Percentiles rank a stretch among this genome's conserved stretches.
Conservation (phyloP, 2,797 vertebrate genomes). For the Atherinosoma microstoma region DNA sequence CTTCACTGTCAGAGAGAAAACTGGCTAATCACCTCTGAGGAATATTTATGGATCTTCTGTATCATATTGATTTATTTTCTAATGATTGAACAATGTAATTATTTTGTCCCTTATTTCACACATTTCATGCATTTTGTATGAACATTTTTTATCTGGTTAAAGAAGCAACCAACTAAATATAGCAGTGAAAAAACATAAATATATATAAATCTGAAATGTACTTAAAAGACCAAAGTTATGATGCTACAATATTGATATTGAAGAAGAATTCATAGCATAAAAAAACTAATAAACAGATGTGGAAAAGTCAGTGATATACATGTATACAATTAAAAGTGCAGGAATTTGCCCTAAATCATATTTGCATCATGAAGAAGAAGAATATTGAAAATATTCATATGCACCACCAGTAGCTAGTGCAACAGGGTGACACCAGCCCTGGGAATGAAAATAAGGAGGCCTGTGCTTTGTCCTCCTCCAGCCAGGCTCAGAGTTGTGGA, state of each 20-base stretch:
- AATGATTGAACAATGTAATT: no score
- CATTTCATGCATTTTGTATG: no score
- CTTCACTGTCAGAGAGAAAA: no score
- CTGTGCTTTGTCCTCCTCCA: constrained; percentile 36
- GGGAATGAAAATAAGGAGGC: constrained; percentile 57
- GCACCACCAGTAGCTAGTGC: constrained; percentile 44
- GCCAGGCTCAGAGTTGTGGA: constrained; percentile 46
- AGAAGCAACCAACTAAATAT: not conserved
- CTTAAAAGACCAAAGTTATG: no score
- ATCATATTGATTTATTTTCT: no score
- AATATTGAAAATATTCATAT: constrained; percentile 2
- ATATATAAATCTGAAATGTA: not conserved
- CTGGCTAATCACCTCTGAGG: no score
- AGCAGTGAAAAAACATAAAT: no score
- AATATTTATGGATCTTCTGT: no score
- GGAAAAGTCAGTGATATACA: not conserved
- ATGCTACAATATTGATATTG: not conserved
- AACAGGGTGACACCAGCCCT: constrained; percentile 51
- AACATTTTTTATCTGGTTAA: no score
- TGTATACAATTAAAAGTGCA: not conserved
- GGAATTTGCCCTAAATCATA: constrained; percentile 7
- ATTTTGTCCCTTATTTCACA: no score
- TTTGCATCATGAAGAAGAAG: not conserved
- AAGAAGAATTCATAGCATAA: not conserved
- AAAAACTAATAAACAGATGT: not conserved